These are phyloP conservation scores for Cyprinodon tularosa DNA, from an alignment of 2,113 vertebrate genomes.

Conservation along the genomic window DNA sequence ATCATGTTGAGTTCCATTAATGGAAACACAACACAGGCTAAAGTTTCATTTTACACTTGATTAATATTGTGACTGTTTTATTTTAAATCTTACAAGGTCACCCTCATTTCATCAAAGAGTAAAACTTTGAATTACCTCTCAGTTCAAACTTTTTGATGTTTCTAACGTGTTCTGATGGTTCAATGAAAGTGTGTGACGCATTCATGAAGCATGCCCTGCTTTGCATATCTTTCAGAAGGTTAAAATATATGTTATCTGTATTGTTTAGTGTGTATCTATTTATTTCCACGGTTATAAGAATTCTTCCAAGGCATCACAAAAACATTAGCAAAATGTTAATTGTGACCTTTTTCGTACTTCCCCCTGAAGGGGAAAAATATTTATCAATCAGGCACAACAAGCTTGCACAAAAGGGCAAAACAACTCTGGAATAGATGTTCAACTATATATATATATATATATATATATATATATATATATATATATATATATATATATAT, in stretches of 20 bases:
- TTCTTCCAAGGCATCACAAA: constrained; percentile 16
- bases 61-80: constrained; percentile 4
- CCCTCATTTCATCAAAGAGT: background rate
- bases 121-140: background rate
- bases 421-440: constrained; percentile 35
- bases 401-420: constrained; percentile 51
- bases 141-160: constrained; percentile 15
- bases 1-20: background rate
- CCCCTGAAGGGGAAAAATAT: constrained; percentile 33
- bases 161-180: background rate
- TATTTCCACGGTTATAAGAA: constrained; percentile 31
- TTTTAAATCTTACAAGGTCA: constrained; percentile 12
- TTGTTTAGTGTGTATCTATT: constrained; percentile 27
- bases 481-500: constrained; percentile 47
- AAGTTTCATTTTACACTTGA: background rate
- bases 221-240: constrained; percentile 24
- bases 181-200: constrained; percentile 10
- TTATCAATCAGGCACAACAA: constrained; percentile 59
- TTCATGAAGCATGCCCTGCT: constrained; percentile 2
- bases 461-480: constrained; percentile 47
- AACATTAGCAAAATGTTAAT: constrained; percentile 68
- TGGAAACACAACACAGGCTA: background rate
- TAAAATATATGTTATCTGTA: constrained; percentile 33
- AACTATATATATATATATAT: constrained; percentile 49
- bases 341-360: constrained; percentile 65